A percentile compares a stretch with the other conserved stretches of the same genome.
Conservation (phyloP, 2,113 vertebrate species). For the Ceyx cyanopectus region DNA sequence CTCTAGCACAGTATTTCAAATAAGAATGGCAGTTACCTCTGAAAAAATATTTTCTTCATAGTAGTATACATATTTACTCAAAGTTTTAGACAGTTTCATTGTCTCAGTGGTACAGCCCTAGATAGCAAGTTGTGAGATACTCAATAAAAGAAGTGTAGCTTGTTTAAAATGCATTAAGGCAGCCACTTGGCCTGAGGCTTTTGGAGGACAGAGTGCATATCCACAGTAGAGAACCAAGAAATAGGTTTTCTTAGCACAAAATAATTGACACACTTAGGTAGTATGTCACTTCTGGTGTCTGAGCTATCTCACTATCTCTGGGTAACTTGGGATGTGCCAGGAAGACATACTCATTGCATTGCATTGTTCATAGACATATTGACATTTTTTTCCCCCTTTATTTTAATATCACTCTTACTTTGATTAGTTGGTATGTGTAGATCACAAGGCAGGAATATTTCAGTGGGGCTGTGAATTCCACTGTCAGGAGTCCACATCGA, state of each 20-base stretch:
- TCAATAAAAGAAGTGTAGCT: neutral
- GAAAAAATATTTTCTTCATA: neutral
- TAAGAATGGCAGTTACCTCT: accelerated
- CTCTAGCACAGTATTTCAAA: neutral
- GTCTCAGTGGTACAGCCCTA: neutral
- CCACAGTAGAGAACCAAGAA: neutral
- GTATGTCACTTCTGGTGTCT: neutral
- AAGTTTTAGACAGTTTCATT: neutral
- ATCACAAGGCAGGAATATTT: neutral
- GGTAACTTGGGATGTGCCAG: neutral
- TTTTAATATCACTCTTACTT: neutral
- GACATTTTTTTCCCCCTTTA: neutral
- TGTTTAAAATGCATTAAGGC: neutral
- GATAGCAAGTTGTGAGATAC: neutral
- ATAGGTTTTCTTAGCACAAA: neutral
- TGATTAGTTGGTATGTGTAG: neutral
- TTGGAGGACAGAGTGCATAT: neutral
- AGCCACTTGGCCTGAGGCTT: neutral
- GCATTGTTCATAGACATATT: neutral
- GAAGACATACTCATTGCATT: neutral
- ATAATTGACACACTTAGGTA: accelerated
- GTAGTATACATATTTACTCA: neutral
- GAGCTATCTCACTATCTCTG: neutral
- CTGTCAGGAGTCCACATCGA: neutral
- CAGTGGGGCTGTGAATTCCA: neutral